A percentile compares a stretch with the other conserved stretches of the same genome.
Evolutionary conservation across 2,113 vertebrate genomes (phyloP).

Genomic region (Apeltes quadracus): DNA sequence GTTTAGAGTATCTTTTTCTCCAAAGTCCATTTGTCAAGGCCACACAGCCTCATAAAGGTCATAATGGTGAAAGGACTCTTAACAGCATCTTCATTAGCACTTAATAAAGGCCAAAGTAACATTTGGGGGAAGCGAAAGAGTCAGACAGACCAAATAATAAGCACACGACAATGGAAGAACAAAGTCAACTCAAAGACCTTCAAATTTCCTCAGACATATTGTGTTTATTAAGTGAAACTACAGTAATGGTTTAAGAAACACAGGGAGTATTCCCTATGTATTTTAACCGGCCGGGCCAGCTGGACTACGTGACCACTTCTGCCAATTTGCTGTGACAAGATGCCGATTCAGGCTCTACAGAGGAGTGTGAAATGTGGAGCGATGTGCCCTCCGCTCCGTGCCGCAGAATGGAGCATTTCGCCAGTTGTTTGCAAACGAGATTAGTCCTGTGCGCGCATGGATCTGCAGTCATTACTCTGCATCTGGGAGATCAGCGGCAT

Average conservation of each 20-base stretch:
- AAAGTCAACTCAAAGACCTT: slow-evolving; percentile 48
- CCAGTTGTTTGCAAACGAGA: slow-evolving; percentile 24
- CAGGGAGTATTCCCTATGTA: too few species aligned
- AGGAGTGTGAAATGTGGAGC: slow-evolving; percentile 4
- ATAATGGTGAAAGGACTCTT: too few species aligned
- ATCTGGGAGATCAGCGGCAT: slow-evolving; percentile 50
- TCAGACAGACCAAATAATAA: slow-evolving; percentile 56
- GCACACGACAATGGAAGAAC: slow-evolving; percentile 67
- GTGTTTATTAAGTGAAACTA: slow-evolving; percentile 71
- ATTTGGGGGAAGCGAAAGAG: slow-evolving; percentile 31
- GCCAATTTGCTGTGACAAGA: slow-evolving; percentile 60
- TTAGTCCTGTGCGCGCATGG: slow-evolving; percentile 40
- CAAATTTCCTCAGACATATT: slow-evolving; percentile 53
- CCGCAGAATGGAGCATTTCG: neutral
- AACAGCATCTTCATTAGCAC: neutral
- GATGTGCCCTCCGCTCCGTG: neutral
- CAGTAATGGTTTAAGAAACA: slow-evolving; percentile 66
- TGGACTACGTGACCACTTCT: slow-evolving; percentile 36
- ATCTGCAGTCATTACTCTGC: slow-evolving; percentile 61
- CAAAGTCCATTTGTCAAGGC: neutral
- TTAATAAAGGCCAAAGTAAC: slow-evolving; percentile 18
- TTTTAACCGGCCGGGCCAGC: slow-evolving; percentile 29
- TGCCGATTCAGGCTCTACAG: slow-evolving; percentile 56
- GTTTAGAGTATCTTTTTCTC: neutral
- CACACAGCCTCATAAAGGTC: slow-evolving; percentile 4